phyloP scores from a whole-genome alignment of 2,888 invertebrate genomes.

The Campoplex capitator region DNA sequence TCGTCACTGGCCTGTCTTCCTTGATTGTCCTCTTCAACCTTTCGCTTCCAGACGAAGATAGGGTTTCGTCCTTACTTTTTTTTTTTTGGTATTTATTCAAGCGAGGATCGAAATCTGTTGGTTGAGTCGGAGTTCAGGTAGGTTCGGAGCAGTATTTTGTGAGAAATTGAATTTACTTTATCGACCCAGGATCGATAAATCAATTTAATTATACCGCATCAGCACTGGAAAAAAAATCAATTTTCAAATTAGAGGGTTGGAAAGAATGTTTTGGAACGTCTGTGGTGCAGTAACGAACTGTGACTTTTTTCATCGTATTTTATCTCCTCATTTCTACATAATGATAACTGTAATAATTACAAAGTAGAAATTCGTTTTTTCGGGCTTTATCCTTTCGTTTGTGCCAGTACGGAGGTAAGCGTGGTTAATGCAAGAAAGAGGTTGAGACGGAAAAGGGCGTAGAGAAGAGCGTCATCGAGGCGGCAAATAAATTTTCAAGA shows the following conservation, averaged over 20 bases:
- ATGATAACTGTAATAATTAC: constrained; percentile 39
- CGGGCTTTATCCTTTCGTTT: constrained; percentile 26
- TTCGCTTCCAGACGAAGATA: neutral
- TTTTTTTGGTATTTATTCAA: neutral
- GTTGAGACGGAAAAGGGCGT: constrained; percentile 41
- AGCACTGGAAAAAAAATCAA: neutral
- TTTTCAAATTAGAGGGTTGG: neutral
- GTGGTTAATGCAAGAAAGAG: constrained; percentile 48
- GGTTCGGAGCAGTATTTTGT: neutral
- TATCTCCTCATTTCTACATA: neutral
- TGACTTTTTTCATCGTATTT: neutral
- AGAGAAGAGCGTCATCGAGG: constrained; percentile 61
- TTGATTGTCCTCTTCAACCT: constrained; percentile 42
- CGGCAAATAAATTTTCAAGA: constrained; percentile 71
- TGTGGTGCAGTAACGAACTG: neutral
- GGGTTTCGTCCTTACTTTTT: neutral
- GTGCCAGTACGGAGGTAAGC: constrained; percentile 31
- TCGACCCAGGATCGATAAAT: neutral
- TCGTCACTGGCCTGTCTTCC: constrained; percentile 14
- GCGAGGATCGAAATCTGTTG: neutral
- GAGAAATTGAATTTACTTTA: neutral
- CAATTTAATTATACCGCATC: neutral
- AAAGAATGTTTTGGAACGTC: neutral
- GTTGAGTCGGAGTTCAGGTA: neutral
- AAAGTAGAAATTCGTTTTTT: constrained; percentile 17